Evolutionary conservation across 2,113 vertebrate species (phyloP).

Genomic region (Marmota monax): DNA sequence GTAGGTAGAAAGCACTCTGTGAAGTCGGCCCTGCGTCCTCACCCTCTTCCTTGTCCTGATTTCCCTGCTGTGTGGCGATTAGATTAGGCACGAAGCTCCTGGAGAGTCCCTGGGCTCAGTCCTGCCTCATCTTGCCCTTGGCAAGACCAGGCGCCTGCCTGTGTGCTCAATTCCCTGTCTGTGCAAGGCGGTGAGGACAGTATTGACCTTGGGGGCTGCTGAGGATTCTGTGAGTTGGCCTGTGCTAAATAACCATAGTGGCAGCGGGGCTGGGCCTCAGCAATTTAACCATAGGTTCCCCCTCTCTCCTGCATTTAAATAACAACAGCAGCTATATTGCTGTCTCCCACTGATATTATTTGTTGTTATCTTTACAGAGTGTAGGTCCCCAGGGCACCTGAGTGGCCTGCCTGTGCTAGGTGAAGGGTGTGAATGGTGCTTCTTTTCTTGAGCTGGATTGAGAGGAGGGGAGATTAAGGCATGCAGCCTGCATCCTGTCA

Average conservation of each 20-base stretch:
- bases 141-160: no score
- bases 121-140: not conserved
- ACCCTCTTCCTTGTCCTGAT: rapidly evolving
- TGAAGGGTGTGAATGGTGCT: not conserved
- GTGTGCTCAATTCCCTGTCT: no score
- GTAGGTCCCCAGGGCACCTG: not conserved
- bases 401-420: not conserved
- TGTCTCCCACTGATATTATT: not conserved
- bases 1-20: rapidly evolving
- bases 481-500: not conserved
- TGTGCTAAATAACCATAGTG: no score
- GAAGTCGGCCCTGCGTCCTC: not conserved
- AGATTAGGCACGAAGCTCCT: not conserved
- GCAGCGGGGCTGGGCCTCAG: no score
- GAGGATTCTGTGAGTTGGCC: no score
- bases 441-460: not conserved
- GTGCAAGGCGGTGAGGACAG: not conserved
- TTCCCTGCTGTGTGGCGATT: not conserved
- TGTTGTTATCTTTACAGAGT: not conserved
- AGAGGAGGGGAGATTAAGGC: no score
- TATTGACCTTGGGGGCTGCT: not conserved
- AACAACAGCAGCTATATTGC: not conserved
- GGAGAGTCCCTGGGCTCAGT: not conserved
- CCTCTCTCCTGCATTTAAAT: not conserved
- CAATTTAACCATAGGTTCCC: no score